phyloP scores from a whole-genome alignment of 1,140 invertebrate species.

The Rhopalosiphum maidis region DNA sequence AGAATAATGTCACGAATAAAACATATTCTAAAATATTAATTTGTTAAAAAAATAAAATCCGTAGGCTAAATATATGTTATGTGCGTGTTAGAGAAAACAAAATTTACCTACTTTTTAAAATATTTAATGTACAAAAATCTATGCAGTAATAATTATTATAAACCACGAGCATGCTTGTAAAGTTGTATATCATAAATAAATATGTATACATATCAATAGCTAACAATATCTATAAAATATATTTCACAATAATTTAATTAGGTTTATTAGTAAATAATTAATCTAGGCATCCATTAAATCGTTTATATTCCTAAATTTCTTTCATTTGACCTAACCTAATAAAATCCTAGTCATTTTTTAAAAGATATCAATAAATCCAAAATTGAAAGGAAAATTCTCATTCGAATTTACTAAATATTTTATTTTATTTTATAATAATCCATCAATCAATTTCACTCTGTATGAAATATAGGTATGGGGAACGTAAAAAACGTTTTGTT shows the following conservation, averaged over 20 bases:
- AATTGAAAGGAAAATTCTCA: background rate
- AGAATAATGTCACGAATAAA: background rate
- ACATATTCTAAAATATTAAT: background rate
- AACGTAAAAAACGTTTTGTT: background rate
- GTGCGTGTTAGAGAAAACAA: background rate
- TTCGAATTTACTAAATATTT: background rate
- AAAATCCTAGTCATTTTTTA: background rate
- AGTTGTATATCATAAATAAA: background rate
- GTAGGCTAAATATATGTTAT: background rate
- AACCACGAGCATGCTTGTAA: background rate
- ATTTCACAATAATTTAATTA: background rate
- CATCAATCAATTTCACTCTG: conserved; percentile 21
- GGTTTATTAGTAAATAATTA: background rate
- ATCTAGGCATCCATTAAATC: background rate
- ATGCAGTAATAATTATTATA: background rate
- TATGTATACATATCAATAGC: background rate
- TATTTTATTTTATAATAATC: background rate
- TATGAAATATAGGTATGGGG: background rate
- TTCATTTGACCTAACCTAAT: background rate
- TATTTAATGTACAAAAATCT: background rate
- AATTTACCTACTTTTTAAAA: background rate
- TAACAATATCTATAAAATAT: background rate
- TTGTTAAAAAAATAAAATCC: background rate
- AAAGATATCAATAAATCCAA: background rate
- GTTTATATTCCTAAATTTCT: background rate